Evolutionary conservation across 2,888 invertebrate species (phyloP).

Genomic region (Hypolimnas misippus): DNA sequence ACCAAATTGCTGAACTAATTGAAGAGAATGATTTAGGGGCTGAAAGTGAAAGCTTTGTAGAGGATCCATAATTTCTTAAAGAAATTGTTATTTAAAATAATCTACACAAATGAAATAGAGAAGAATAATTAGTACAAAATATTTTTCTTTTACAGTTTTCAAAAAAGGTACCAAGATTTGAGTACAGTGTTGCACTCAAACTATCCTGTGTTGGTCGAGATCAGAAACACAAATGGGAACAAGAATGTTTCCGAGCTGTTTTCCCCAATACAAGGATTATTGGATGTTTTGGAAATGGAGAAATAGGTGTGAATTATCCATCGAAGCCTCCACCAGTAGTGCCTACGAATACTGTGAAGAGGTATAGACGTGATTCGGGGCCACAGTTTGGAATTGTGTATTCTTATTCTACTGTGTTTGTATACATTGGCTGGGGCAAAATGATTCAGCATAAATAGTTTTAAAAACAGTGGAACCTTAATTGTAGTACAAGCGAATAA

Average conservation of each 20-base stretch:
- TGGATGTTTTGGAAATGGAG: slow-evolving; percentile 78
- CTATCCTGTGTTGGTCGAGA: slow-evolving; percentile 76
- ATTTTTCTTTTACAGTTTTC: slow-evolving; percentile 67
- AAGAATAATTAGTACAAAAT: too few species aligned
- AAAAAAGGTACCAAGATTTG: slow-evolving; percentile 66
- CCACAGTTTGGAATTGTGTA: slow-evolving; percentile 64
- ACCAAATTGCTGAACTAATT: too few species aligned
- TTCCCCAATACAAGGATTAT: slow-evolving; percentile 69
- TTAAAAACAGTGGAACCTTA: neutral
- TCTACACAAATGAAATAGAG: too few species aligned
- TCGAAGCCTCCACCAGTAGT: slow-evolving; percentile 43
- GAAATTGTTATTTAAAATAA: too few species aligned
- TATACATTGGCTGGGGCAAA: slow-evolving; percentile 79
- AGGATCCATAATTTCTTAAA: too few species aligned
- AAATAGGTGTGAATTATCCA: slow-evolving; percentile 70
- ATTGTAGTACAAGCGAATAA: too few species aligned
- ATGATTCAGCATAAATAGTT: slow-evolving; percentile 33
- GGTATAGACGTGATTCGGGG: slow-evolving; percentile 49
- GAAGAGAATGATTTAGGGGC: too few species aligned
- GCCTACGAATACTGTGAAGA: slow-evolving; percentile 47
- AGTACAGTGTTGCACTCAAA: slow-evolving; percentile 71
- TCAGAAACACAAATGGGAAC: slow-evolving; percentile 66
- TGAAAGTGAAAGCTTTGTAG: too few species aligned
- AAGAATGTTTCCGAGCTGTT: slow-evolving; percentile 63
- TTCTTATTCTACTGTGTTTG: slow-evolving; percentile 74